Conservation (phyloP, 2,888 invertebrate genomes). For the Nebria brevicollis region DNA sequence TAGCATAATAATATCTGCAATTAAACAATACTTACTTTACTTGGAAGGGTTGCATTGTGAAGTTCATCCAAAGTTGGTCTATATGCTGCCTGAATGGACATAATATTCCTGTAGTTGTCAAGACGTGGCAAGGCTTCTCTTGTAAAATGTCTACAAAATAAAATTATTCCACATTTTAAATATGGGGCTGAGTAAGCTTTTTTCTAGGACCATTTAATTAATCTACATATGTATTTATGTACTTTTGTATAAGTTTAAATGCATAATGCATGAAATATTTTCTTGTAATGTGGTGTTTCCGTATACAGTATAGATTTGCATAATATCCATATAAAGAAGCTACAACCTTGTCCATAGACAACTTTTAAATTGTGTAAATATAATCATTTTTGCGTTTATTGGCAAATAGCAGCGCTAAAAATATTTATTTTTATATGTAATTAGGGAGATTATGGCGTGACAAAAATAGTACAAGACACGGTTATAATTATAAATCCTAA, state of each 20-base stretch:
- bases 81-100: constrained; percentile 88
- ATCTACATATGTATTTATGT: no score
- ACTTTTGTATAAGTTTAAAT: no score
- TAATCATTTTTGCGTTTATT: no score
- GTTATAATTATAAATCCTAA: no score
- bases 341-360: background rate
- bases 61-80: constrained; percentile 89
- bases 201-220: no score
- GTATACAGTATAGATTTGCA: background rate
- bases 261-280: no score
- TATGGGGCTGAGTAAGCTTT: no score
- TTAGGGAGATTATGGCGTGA: no score
- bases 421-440: no score
- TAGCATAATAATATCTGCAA: background rate
- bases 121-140: constrained; percentile 86
- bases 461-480: no score
- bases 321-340: background rate
- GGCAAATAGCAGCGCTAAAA: no score
- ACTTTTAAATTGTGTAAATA: background rate
- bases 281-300: background rate
- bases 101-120: constrained; percentile 89
- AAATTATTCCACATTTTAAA: constrained; percentile 9
- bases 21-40: constrained; percentile 72
- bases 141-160: constrained; percentile 77
- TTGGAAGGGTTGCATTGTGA: constrained; percentile 82